Conservation (phyloP, 1,140 invertebrate genomes). For the Frieseomelitta varia region DNA sequence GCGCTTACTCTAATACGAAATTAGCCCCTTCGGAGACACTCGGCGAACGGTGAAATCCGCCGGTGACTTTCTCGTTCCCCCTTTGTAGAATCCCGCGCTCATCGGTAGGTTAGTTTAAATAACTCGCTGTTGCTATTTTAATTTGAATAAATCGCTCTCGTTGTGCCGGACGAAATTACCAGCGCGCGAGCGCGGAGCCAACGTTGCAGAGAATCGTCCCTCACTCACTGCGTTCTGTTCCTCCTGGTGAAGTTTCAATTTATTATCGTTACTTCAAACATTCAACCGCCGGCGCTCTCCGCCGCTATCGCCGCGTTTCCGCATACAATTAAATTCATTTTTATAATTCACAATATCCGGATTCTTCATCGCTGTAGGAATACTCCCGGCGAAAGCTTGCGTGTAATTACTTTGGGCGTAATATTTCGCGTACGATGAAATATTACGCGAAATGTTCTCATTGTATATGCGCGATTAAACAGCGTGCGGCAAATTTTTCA, state of each 20-base stretch:
- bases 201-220: not conserved
- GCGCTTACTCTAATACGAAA: conserved; percentile 38
- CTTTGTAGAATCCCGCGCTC: not conserved
- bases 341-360: not conserved
- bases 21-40: conserved; percentile 32
- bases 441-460: not conserved
- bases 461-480: not conserved
- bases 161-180: not conserved
- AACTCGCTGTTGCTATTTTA: conserved; percentile 7
- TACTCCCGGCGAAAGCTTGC: too few relatives aligned
- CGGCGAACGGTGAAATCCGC: conserved; percentile 41
- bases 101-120: conserved; percentile 1
- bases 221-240: not conserved
- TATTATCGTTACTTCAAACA: not conserved
- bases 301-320: not conserved
- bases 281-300: not conserved
- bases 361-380: too few relatives aligned
- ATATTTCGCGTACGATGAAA: not conserved
- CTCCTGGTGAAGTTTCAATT: not conserved
- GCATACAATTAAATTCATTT: not conserved
- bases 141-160: conserved; percentile 2
- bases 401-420: not conserved
- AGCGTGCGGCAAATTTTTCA: not conserved
- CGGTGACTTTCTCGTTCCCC: not conserved
- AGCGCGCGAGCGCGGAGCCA: not conserved